Evolutionary conservation across 2,797 vertebrate genomes (phyloP), one percentile per base, ranked within the genome.

Genomic region (Microctenopoma stevenorrisi): DNA sequence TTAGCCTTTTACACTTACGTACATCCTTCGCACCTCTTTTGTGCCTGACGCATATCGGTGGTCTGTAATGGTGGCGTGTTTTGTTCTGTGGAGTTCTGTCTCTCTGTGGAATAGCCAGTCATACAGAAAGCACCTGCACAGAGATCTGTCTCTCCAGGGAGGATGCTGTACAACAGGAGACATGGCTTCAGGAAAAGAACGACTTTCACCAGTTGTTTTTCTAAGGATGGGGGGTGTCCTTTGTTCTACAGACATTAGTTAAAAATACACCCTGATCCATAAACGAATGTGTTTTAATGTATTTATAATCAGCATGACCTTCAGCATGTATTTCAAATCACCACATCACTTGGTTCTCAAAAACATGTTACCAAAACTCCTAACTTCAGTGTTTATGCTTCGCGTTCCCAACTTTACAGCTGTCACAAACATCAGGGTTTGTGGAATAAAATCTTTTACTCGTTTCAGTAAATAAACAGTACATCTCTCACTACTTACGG

Each of bases 81-180:
- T 83, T 67, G 55, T 33, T 59, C 57, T n/a, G 76, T 69, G 64
- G 50, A 44, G 22, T 33, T 72, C 13, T 0, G 48, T 60, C 62
- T 72, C 83, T 67, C 83, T 33, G 62, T 75, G 83, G 83, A 82
- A 59, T 40, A 63, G 63, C n/a, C 14, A 7, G 18, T 44, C 18
- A 51, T 68, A 64, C 73, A 76, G 63, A 38, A 54, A 72, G 71
- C 78, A 77, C 75, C 76, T 77, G 80, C 75, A 72, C 74, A 83
- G 79, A 69, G 61, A 68, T 56, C 54, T 12, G 66, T 42, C 43
- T 86, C 89, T 74, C 83, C 46, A 35, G 79, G 85, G 87, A 84
- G 48, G 66, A 37, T 16, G 58, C 49, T 76, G 61, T 74, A 65
- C 78, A 74, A 72, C 73, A 79, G 72, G 64, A 79, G 74, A 52